Base-by-base conservation (phyloP, 2,888 invertebrate species). In the Kryphioiulus occultus region DNA sequence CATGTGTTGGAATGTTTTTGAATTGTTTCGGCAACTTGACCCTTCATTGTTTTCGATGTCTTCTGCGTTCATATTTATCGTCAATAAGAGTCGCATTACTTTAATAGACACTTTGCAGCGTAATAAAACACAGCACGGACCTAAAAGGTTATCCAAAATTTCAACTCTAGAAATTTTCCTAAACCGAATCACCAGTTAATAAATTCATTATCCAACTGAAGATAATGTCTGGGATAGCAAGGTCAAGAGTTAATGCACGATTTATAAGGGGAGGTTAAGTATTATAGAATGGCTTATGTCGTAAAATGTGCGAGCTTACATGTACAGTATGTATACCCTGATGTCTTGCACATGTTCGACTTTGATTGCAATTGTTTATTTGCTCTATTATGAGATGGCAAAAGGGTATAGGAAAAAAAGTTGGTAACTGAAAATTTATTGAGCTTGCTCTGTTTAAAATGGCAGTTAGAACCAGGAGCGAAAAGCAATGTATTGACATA, bases 11-110 rank as follows among this genome's bases (percentile, higher is more conserved):
- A 53, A 19, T 53, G n/a, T 53, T 78, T 78, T 15, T 78, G 26
- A 30, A 30, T 78, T 78, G 78, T 78, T 78, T 26, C 22, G 12
- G 30, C 78, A 10, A 78, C 22, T 78, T 78, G 30, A 78, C 78
- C 78, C 78, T 78, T 30, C 78, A 78, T 78, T 78, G 78, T 78
- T n/a, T 78, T 78, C 30, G 0, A 30, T 78, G 78, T 78, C 78
- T 78, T 15, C 15, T 30, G 78, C 26, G 30, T 22, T 78, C 78
- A 22, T 78, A 30, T 78, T 30, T 78, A 78, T 78, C 78, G 78
- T 15, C 26, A 78, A 30, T 78, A 22, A 78, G 78, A 26, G 78
- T 78, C 30, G 10, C 4, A 15, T 78, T 78, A 78, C 78, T 1
- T 15, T 53, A 53, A 53, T 53, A 17, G 53, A 53, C 53, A 53